phyloP scores from a whole-genome alignment of 2,797 vertebrate genomes.

The Oreochromis grahami region DNA sequence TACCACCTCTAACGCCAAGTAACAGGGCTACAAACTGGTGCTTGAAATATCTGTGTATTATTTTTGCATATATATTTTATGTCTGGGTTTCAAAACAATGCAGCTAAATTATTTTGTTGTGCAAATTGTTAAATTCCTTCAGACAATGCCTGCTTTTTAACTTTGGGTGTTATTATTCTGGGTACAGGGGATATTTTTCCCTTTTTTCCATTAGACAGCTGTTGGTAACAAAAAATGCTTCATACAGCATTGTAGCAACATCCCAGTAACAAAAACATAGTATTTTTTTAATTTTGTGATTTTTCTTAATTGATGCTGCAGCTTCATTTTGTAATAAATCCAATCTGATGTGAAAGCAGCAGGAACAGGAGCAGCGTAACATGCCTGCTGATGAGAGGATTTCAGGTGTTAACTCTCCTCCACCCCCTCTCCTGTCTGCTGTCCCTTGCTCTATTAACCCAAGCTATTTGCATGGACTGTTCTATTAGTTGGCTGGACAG shows the following conservation, averaged over 20 bases:
- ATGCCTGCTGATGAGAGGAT: background rate
- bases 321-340: background rate
- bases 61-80: background rate
- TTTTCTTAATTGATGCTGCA: background rate
- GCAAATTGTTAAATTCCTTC: background rate
- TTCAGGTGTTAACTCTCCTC: background rate
- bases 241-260: background rate
- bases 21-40: background rate
- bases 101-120: background rate
- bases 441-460: slow-evolving; percentile 61
- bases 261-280: background rate
- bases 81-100: background rate
- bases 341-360: background rate
- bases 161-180: background rate
- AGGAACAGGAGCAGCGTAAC: background rate
- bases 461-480: slow-evolving; percentile 57
- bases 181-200: background rate
- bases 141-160: background rate
- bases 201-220: background rate
- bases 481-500: slow-evolving; percentile 60
- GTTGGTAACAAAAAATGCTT: background rate
- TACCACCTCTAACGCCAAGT: background rate
- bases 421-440: background rate
- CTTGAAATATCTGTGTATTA: background rate
- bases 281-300: background rate